phyloP scores from a whole-genome alignment of 2,113 vertebrate species.

The Coryphaenoides rupestris region DNA sequence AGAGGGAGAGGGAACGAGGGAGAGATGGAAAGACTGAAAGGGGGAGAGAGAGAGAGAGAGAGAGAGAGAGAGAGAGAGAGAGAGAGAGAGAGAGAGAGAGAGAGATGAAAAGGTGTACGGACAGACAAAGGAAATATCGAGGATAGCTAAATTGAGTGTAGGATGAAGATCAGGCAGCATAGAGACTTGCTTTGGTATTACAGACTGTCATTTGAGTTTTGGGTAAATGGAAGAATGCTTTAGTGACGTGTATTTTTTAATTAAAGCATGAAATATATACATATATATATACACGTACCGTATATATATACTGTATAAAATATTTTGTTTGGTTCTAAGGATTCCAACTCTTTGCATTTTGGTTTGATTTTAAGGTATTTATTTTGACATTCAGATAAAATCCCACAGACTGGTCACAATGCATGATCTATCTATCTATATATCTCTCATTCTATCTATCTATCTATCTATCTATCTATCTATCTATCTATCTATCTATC shows the following conservation, averaged over 20 bases:
- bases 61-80: not conserved
- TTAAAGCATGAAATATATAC: constrained; percentile 50
- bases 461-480: constrained; percentile 35
- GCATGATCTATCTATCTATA: constrained; percentile 30
- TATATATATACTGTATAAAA: constrained; percentile 23
- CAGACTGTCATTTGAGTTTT: not conserved
- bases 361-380: constrained; percentile 25
- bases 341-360: not conserved
- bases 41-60: not conserved
- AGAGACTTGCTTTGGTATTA: not conserved
- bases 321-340: constrained; percentile 18
- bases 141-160: not conserved
- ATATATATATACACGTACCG: no score
- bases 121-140: not conserved
- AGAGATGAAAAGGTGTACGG: no score
- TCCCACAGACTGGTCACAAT: constrained; percentile 16
- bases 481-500: constrained; percentile 33
- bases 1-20: constrained; percentile 11
- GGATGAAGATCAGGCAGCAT: no score
- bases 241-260: not conserved
- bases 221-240: constrained; percentile 18
- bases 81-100: not conserved
- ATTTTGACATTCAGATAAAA: constrained; percentile 19
- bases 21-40: not conserved
- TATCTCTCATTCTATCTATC: constrained; percentile 32